Conservation (phyloP, 2,797 vertebrate genomes). For the Oceanodroma leucorhoa region DNA sequence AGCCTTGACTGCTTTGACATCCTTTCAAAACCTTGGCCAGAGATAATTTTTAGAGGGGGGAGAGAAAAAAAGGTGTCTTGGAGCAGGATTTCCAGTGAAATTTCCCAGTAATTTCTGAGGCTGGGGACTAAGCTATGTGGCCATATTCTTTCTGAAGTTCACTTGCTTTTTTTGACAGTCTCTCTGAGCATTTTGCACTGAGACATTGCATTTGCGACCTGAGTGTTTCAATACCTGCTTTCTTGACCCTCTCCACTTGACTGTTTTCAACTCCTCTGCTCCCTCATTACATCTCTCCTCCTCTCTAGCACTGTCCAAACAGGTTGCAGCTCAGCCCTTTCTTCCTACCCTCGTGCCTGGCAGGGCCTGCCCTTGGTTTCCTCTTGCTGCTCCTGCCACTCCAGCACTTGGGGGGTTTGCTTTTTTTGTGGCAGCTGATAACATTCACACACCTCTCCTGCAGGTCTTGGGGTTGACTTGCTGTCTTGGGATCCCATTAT, state of each 20-base stretch:
- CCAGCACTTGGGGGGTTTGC: neutral
- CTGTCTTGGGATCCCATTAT: neutral
- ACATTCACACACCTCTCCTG: neutral
- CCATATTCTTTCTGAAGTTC: neutral
- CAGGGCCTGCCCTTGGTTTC: neutral
- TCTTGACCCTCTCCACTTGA: neutral
- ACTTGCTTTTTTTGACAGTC: neutral
- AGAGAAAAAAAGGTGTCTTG: neutral
- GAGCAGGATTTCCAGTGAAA: neutral
- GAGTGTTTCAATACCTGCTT: neutral
- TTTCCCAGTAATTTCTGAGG: neutral
- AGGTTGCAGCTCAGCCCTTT: neutral
- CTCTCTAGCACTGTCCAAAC: neutral
- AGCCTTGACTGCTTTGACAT: neutral
- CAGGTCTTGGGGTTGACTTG: neutral
- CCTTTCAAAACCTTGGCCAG: neutral
- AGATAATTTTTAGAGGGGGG: neutral
- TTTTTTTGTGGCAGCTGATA: neutral
- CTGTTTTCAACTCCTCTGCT: neutral
- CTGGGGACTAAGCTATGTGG: neutral
- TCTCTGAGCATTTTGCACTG: neutral
- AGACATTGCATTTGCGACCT: neutral
- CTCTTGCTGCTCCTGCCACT: neutral
- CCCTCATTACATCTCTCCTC: neutral
- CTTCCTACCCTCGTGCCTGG: neutral